Evolutionary conservation across 2,113 vertebrate genomes (phyloP).

Genomic region (Sylvilagus bachmani): DNA sequence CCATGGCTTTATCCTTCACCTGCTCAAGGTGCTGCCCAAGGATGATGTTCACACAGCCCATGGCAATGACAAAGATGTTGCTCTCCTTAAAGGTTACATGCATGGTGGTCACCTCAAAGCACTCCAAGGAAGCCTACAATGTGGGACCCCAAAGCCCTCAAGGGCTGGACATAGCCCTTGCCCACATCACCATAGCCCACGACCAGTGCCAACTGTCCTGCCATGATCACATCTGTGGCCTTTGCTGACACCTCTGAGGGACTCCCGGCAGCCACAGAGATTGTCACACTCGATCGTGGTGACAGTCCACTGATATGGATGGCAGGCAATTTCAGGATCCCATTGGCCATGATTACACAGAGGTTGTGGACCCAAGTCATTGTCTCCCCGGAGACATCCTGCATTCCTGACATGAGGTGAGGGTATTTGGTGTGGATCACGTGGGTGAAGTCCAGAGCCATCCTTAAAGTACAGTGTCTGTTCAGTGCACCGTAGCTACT

Average conservation of each 20-base stretch:
- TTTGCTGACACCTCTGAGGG: slow-evolving; percentile 98
- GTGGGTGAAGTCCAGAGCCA: slow-evolving; percentile 96
- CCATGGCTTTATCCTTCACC: slow-evolving; percentile 98
- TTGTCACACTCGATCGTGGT: slow-evolving; percentile 99
- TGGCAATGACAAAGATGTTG: slow-evolving; percentile 99
- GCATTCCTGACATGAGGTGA: slow-evolving; percentile 93
- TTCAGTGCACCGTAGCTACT: slow-evolving; percentile 99
- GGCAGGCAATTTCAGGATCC: slow-evolving; percentile 95
- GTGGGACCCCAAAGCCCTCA: slow-evolving; percentile 95
- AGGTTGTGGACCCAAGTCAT: slow-evolving; percentile 99
- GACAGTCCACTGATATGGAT: slow-evolving; percentile 98
- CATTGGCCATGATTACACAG: slow-evolving; percentile 96
- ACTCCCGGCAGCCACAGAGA: slow-evolving; percentile 98
- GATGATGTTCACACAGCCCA: slow-evolving; percentile 96
- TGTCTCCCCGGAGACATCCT: slow-evolving; percentile 96
- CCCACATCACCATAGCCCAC: slow-evolving; percentile 98
- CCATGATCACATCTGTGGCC: slow-evolving; percentile 99
- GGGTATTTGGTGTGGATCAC: slow-evolving; percentile 96
- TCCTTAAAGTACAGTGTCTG: slow-evolving; percentile 97
- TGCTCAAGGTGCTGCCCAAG: slow-evolving; percentile 96
- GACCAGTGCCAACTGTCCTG: slow-evolving; percentile 97
- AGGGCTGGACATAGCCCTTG: slow-evolving; percentile 97
- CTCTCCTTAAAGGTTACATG: slow-evolving; percentile 97
- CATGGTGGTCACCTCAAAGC: slow-evolving; percentile 99
- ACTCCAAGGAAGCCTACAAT: slow-evolving; percentile 99